Conservation (phyloP, 1,140 invertebrate genomes). For the Drosophila hydei region DNA sequence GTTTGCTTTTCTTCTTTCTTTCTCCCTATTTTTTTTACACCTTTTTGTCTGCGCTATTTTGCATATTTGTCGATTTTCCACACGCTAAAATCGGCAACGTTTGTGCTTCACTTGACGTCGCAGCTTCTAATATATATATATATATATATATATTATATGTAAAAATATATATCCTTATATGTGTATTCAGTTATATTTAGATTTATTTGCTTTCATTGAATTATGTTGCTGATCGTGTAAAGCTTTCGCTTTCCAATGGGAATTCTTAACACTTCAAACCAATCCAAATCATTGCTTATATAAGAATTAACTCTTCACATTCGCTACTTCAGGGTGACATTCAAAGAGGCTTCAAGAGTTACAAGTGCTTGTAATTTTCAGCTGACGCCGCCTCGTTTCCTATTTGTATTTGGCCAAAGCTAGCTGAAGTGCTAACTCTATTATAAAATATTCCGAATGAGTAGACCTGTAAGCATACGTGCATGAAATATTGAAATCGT, state of each 20-base stretch:
- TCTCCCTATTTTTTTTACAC: neutral
- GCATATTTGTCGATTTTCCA: constrained; percentile 61
- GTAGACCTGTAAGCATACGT: neutral
- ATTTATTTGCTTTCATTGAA: neutral
- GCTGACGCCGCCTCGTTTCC: neutral
- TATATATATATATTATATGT: neutral
- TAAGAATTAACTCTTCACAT: no score
- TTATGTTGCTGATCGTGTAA: neutral
- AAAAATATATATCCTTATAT: no score
- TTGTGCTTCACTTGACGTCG: constrained; percentile 25
- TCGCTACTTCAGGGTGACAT: neutral
- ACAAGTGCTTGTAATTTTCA: neutral
- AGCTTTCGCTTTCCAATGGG: neutral
- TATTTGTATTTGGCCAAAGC: no score
- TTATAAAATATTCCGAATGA: no score
- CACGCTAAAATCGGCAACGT: constrained; percentile 20
- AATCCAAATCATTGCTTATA: no score
- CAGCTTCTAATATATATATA: constrained; percentile 14
- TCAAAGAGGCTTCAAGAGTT: no score
- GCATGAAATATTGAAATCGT: constrained; percentile 1
- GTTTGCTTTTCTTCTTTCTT: constrained; percentile 6
- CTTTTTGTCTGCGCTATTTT: constrained; percentile 22
- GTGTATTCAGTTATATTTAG: neutral
- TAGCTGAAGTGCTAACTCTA: no score
- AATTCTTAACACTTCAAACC: no score